A percentile compares a stretch with the other conserved stretches of the same genome.
phyloP scores from a whole-genome alignment of 2,888 invertebrate species.

The Amphipyra berbera region DNA sequence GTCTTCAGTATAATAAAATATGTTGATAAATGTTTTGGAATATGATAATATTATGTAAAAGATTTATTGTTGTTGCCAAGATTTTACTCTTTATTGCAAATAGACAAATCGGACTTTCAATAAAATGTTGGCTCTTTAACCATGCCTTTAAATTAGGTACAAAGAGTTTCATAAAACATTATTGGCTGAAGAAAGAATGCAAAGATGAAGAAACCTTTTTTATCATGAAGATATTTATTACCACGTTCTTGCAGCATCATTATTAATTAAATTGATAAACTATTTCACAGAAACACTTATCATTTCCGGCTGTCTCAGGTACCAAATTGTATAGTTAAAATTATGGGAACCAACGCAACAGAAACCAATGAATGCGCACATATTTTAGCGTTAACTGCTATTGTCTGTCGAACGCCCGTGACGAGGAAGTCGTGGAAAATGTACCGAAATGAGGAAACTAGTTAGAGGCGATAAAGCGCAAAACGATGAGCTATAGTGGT shows the following conservation, averaged over 20 bases:
- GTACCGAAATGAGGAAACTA: conserved; percentile 38
- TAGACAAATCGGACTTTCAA: too few species aligned
- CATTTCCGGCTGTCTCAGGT: not conserved
- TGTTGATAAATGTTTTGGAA: conserved; percentile 1
- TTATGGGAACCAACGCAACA: conserved; percentile 22
- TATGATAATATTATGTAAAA: conserved; percentile 14
- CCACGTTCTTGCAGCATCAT: too few species aligned
- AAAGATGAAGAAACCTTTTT: too few species aligned
- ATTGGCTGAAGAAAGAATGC: too few species aligned
- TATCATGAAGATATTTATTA: too few species aligned
- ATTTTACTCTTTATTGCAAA: not conserved
- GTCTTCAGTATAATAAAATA: conserved; percentile 4
- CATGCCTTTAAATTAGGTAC: too few species aligned
- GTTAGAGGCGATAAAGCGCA: conserved; percentile 13
- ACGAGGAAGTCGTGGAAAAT: conserved; percentile 35
- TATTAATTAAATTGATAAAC: too few species aligned
- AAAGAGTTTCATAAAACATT: too few species aligned
- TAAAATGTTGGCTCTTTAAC: too few species aligned
- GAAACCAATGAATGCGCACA: conserved; percentile 37
- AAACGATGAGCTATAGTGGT: conserved; percentile 14
- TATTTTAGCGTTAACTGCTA: conserved; percentile 37
- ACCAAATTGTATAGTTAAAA: conserved; percentile 17
- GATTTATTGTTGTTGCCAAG: not conserved
- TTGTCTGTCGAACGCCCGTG: conserved; percentile 28
- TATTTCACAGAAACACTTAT: not conserved